Evolutionary conservation across 2,888 invertebrate genomes (phyloP).

Genomic region (Allacma fusca): DNA sequence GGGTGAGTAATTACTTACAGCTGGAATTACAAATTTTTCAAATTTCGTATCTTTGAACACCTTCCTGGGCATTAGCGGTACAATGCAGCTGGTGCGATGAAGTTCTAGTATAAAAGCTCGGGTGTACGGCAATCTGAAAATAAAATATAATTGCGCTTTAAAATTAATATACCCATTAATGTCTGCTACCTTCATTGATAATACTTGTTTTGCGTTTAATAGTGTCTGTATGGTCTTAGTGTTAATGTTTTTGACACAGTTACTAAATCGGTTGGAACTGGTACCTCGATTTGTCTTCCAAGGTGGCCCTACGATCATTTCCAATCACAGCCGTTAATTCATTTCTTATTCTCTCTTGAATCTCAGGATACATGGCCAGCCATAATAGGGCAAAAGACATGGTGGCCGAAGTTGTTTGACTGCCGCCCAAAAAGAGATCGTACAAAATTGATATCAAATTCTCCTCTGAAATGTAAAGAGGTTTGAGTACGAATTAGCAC

Average conservation of each 20-base stretch:
- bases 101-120: neutral
- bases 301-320: neutral
- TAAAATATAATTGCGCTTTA: neutral
- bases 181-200: no score
- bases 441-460: neutral
- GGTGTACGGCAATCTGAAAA: neutral
- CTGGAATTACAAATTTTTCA: neutral
- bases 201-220: no score
- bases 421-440: neutral
- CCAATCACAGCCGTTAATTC: neutral
- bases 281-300: neutral
- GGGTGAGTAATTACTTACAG: no score
- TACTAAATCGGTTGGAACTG: no score
- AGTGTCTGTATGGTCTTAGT: no score
- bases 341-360: neutral
- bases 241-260: no score
- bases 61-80: neutral
- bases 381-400: neutral
- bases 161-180: no score
- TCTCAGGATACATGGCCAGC: neutral
- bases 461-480: constrained; percentile 10
- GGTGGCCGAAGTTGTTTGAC: neutral
- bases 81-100: neutral
- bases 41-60: neutral
- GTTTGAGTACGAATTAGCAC: no score